Evolutionary conservation across 2,888 invertebrate species (phyloP), one percentile per base, ranked within the genome.

Genomic region (Galerucella pusilla): DNA sequence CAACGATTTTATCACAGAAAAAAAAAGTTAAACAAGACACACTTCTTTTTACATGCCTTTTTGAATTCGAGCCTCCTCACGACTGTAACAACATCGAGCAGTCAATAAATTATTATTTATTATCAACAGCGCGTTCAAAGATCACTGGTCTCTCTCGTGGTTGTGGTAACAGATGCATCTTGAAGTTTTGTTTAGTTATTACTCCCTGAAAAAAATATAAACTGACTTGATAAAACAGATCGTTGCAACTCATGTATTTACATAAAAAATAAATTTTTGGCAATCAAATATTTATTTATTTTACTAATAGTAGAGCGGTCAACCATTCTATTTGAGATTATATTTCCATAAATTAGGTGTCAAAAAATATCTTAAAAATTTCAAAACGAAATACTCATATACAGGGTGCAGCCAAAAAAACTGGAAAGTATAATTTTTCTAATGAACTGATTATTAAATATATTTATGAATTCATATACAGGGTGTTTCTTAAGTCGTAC

Each of bases 131-230:
- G 73, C 71, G 77, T 73, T 78, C 81, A 81, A 82, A 82, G 81
- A 82, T 83, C 82, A 81, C 80, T 81, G 79, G 76, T 74, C 74
- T 69, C 75, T 76, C 74, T 77, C 79, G 79, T 80, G 80, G 71
- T 77, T 78, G 79, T 80, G 80, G 67, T 61, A 75, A 70, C 78
- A 78, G 79, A 77, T 80, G 80, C 79, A 80, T 81, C 80, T 76
- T 79, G 72, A 72, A 66, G 72, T 71, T 65, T 54, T 66, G 71
- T 68, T 73, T 68, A 68, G 63, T 68, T 49, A 20, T 68, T 73
- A 64, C 67, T 73, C 68, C 68, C 68, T 73, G 68, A 64, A 68
- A 69, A 45, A 59, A 69, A 68, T 74, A 74, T 54, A 54, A 64
- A 69, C 64, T 57, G 45, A 57, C 57, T 68, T 59, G 74, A 77